Base-by-base conservation (phyloP, 1,140 invertebrate species). In the Caenorhabditis tropicalis region DNA sequence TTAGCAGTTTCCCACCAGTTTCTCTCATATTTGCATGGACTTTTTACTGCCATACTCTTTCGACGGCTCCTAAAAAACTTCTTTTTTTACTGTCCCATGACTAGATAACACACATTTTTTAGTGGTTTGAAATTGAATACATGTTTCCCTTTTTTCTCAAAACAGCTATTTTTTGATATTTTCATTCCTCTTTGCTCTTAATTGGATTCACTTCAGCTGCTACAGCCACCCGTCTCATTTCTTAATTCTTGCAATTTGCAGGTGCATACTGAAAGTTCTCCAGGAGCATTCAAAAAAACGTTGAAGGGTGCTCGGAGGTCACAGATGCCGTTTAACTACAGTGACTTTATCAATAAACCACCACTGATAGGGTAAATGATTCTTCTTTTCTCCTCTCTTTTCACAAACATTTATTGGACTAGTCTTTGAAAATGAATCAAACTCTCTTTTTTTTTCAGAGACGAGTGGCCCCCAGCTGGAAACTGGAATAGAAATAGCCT, bases 191-290 rank as follows among this genome's bases (percentile, higher is more conserved):
- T 2, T 2, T 43, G n/a, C 19, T 16, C 9, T 27, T 51, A n/a
- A 51, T 65, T 39, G 4, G 21, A 10, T 21, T 46, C 29, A 2
- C 10, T 24, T 43, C 36, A 74, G 29, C 36, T 74, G 65, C 24
- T 74, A 19, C 65, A 58, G n/a, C 7, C n/a, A 58, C 53, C n/a
- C n/a, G 6, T 7, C 4, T 1, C 10, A 10, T 24, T 74, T 74
- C 21, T 74, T n/a, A 43, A 27, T 10, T 43, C 43, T 43, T 6
- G 3, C 2, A 19, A 24, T 43, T 74, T 74, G 33, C 65, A 74
- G 65, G 65, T 74, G 65, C 65, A 43, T 19, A 33, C 65, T 31
- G 65, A 74, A 24, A 74, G 65, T 74, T 27, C 53, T 56, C 65
- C 65, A 36, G 36, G 3, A 74, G 21, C 12, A 2, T 21, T 43